These are phyloP conservation scores for Aphodius granarius DNA, from an alignment of 2,888 invertebrate species.

Conservation along the genomic window DNA sequence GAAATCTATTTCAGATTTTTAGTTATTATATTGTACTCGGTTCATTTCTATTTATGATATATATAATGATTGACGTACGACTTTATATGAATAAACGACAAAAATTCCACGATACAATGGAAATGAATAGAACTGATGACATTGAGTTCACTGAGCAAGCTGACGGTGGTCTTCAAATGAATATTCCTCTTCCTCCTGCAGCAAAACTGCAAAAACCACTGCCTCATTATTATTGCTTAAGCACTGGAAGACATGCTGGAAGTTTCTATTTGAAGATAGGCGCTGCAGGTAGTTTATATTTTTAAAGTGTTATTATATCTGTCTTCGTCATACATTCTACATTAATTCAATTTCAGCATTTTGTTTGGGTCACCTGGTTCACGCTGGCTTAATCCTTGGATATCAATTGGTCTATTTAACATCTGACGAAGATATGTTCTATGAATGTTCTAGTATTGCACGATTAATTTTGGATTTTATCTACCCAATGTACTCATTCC, in stretches of 20 bases:
- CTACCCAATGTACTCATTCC: slow-evolving; percentile 73
- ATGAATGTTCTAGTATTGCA: slow-evolving; percentile 63
- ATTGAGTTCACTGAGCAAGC: slow-evolving; percentile 41
- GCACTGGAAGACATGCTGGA: slow-evolving; percentile 69
- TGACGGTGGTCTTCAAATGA: slow-evolving; percentile 43
- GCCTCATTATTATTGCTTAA: slow-evolving; percentile 66
- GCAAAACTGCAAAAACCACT: slow-evolving; percentile 50
- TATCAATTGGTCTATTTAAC: slow-evolving; percentile 67
- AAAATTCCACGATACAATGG: slow-evolving; percentile 43
- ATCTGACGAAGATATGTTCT: slow-evolving; percentile 58
- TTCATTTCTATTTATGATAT: slow-evolving; percentile 64
- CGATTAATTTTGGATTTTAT: slow-evolving; percentile 68
- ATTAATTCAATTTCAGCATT: slow-evolving; percentile 60
- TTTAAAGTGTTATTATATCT: no score
- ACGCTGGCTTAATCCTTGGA: slow-evolving; percentile 69
- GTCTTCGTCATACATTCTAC: slow-evolving; percentile 1
- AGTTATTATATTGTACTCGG: slow-evolving; percentile 61
- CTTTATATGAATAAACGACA: slow-evolving; percentile 59
- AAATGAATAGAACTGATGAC: slow-evolving; percentile 36
- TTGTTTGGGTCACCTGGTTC: slow-evolving; percentile 76
- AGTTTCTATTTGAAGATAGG: slow-evolving; percentile 76
- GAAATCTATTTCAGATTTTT: slow-evolving; percentile 58
- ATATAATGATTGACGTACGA: slow-evolving; percentile 64
- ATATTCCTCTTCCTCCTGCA: slow-evolving; percentile 50
- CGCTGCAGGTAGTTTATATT: slow-evolving; percentile 61